A percentile compares a stretch with the other conserved stretches of the same genome.
Evolutionary conservation across 1,140 invertebrate species (phyloP).

Genomic region (Asbolus verrucosus): DNA sequence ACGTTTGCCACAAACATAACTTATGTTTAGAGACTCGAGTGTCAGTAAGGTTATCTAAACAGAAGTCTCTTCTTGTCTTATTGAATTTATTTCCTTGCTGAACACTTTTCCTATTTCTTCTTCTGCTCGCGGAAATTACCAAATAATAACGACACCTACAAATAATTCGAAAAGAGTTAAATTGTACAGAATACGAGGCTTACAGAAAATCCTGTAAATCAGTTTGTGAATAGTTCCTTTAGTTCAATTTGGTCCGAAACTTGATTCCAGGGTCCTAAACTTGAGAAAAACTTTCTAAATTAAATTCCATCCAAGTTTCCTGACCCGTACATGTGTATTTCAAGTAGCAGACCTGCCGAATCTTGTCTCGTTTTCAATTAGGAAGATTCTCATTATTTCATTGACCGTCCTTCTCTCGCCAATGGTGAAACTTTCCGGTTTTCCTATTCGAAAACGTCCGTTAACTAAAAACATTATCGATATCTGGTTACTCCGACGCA

Average conservation of each 20-base stretch:
- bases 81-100: background rate
- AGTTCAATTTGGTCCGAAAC: conserved; percentile 51
- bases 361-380: conserved; percentile 45
- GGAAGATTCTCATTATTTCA: conserved; percentile 37
- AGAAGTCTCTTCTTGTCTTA: background rate
- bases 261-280: conserved; percentile 50
- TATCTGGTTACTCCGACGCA: conserved; percentile 21
- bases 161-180: conserved; percentile 33
- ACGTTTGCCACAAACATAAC: conserved; percentile 15
- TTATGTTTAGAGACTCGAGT: conserved; percentile 16
- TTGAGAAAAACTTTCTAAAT: conserved; percentile 58
- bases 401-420: background rate
- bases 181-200: conserved; percentile 15
- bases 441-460: conserved; percentile 12
- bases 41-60: conserved; percentile 1
- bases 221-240: conserved; percentile 56
- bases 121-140: too few relatives aligned
- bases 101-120: too few relatives aligned
- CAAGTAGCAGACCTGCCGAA: conserved; percentile 37
- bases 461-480: conserved; percentile 45
- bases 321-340: conserved; percentile 58
- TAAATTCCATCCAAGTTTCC: conserved; percentile 54
- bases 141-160: too few relatives aligned
- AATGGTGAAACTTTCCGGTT: background rate
- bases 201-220: conserved; percentile 48